Evolutionary conservation across 2,888 invertebrate genomes (phyloP).

Genomic region (Stenolophus ochropezus): DNA sequence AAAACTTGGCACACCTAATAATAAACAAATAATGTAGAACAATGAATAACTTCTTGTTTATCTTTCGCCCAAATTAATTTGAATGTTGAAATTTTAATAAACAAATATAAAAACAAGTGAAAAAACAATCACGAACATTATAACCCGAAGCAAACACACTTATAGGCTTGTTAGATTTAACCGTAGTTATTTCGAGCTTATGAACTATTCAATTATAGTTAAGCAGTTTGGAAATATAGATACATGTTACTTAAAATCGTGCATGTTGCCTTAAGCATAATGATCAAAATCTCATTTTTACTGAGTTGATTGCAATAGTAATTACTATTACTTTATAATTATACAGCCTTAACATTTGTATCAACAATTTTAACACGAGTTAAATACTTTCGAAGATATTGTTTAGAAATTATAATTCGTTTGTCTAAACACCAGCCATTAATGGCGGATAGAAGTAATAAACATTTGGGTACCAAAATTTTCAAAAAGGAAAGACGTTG

Average conservation of each 20-base stretch:
- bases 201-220: conserved; percentile 33
- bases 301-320: not conserved
- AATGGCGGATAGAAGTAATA: too few species aligned
- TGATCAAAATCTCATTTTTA: conserved; percentile 35
- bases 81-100: conserved; percentile 36
- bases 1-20: too few species aligned
- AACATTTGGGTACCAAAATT: too few species aligned
- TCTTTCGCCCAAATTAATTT: not conserved
- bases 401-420: too few species aligned
- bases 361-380: too few species aligned
- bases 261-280: conserved; percentile 13
- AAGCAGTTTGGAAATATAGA: not conserved
- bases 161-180: not conserved
- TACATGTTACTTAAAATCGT: conserved; percentile 12
- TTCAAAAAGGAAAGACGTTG: too few species aligned
- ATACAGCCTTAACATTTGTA: not conserved
- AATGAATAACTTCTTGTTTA: not conserved
- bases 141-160: conserved; percentile 12
- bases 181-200: not conserved
- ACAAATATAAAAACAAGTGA: conserved; percentile 11
- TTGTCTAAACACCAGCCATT: too few species aligned
- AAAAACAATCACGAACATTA: conserved; percentile 21
- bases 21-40: not conserved
- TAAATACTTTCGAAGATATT: too few species aligned
- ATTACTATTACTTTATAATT: not conserved